A percentile compares a stretch with the other conserved stretches of the same genome.
These are phyloP conservation scores for Erebia aethiops DNA, from an alignment of 2,888 invertebrate species.

Conservation along the genomic window DNA sequence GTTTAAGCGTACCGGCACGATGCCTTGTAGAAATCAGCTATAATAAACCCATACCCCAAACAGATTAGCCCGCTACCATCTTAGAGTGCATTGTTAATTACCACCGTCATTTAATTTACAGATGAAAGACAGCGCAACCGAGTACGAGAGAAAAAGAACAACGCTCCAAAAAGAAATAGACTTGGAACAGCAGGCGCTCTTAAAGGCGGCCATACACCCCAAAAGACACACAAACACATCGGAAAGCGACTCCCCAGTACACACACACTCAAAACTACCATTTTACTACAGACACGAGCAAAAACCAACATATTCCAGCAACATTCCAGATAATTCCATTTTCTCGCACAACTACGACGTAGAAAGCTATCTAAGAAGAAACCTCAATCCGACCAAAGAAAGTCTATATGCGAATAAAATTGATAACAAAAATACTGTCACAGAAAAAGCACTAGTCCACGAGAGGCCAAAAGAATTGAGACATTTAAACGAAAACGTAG, in stretches of 20 bases:
- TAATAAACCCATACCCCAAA: too few species aligned
- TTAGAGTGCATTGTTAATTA: too few species aligned
- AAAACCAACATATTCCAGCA: constrained; percentile 66
- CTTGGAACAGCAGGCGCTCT: constrained; percentile 56
- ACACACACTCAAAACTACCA: constrained; percentile 56
- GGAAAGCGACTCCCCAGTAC: constrained; percentile 51
- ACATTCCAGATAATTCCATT: constrained; percentile 73
- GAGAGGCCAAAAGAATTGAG: constrained; percentile 42
- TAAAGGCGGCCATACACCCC: constrained; percentile 44
- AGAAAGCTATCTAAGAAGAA: constrained; percentile 67
- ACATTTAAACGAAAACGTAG: not conserved
- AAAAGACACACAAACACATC: constrained; percentile 43
- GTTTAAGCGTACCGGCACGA: too few species aligned
- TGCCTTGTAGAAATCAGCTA: too few species aligned
- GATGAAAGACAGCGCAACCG: constrained; percentile 77
- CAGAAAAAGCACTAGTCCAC: constrained; percentile 55
- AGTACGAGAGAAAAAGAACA: constrained; percentile 73
- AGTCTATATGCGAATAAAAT: constrained; percentile 41
- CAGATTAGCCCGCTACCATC: too few species aligned
- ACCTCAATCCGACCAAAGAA: constrained; percentile 64
- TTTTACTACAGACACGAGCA: constrained; percentile 61
- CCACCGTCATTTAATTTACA: constrained; percentile 43
- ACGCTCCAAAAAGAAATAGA: constrained; percentile 78
- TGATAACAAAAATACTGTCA: constrained; percentile 34
- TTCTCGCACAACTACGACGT: constrained; percentile 73